A percentile compares a stretch with the other conserved stretches of the same genome.
Evolutionary conservation across 2,888 invertebrate species (phyloP).

Genomic region (Phlogophora meticulosa): DNA sequence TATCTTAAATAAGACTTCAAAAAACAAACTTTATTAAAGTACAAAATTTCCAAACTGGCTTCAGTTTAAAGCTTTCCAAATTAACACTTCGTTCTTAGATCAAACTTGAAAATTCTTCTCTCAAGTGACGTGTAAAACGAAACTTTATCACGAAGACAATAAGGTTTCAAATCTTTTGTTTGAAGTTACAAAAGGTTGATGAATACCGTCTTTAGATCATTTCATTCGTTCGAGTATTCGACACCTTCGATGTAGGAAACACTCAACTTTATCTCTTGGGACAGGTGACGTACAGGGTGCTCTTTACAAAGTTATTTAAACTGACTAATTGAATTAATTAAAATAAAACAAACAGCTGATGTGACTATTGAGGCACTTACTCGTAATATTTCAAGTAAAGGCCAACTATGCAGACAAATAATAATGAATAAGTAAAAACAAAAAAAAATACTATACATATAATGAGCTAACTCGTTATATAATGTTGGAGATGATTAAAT

Average conservation of each 20-base stretch:
- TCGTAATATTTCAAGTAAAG: no score
- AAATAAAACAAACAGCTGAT: background rate
- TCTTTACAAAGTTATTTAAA: conserved; percentile 48
- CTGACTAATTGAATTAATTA: conserved; percentile 62
- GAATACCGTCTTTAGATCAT: conserved; percentile 68
- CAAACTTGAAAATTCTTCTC: conserved; percentile 40
- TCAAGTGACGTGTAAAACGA: conserved; percentile 15
- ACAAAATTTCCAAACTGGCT: conserved; percentile 40
- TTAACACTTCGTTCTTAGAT: conserved; percentile 57
- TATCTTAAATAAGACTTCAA: conserved; percentile 18
- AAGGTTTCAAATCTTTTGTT: conserved; percentile 39
- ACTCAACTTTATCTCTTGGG: conserved; percentile 76
- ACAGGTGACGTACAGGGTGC: conserved; percentile 74
- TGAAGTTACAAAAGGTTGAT: conserved; percentile 54
- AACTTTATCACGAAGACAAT: conserved; percentile 22
- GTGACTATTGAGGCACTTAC: no score
- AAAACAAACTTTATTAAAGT: conserved; percentile 42
- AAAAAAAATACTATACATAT: no score
- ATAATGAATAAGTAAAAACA: no score
- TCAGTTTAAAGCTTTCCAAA: conserved; percentile 56
- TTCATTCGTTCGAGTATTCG: conserved; percentile 75
- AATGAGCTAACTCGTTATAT: no score
- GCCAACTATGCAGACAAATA: no score
- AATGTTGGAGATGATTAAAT: no score
- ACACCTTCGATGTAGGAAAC: conserved; percentile 78